Percentiles rank a stretch among this genome's conserved stretches.
These are phyloP conservation scores for Stegostoma tigrinum DNA, from an alignment of 2,113 vertebrate species.

Conservation along the genomic window DNA sequence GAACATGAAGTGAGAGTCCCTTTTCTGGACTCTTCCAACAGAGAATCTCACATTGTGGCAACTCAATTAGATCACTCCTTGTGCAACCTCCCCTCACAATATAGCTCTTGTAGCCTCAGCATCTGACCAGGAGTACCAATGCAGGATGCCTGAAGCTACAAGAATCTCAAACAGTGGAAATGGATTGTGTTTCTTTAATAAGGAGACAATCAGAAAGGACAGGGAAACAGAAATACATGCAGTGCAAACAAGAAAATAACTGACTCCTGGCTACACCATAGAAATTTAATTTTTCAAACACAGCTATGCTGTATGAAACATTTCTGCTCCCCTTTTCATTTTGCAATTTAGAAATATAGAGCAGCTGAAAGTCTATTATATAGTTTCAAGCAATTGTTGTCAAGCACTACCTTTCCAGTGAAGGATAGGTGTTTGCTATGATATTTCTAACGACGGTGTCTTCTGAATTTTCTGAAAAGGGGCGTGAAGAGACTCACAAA, in stretches of 20 bases:
- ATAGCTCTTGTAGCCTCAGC: neutral
- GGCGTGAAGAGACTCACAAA: neutral
- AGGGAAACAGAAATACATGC: neutral
- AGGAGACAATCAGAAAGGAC: no score
- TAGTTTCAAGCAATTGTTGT: neutral
- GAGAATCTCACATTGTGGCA: neutral
- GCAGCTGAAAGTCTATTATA: neutral
- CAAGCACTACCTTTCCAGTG: neutral
- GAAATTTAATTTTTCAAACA: neutral
- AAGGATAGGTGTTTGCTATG: no score
- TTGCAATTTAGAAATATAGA: neutral
- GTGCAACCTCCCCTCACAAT: neutral
- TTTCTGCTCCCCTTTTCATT: neutral
- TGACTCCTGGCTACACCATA: neutral
- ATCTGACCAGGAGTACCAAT: neutral
- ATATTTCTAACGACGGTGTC: neutral
- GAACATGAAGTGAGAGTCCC: neutral
- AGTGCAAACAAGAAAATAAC: neutral
- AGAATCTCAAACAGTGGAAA: neutral
- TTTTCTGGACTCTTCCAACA: neutral
- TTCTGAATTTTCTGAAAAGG: neutral
- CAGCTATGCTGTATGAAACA: neutral
- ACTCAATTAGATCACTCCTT: neutral
- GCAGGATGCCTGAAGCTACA: neutral
- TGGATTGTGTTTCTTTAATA: no score